A percentile compares a stretch with the other conserved stretches of the same genome.
phyloP scores from a whole-genome alignment of 2,888 invertebrate genomes.

The Chironomus riparius region DNA sequence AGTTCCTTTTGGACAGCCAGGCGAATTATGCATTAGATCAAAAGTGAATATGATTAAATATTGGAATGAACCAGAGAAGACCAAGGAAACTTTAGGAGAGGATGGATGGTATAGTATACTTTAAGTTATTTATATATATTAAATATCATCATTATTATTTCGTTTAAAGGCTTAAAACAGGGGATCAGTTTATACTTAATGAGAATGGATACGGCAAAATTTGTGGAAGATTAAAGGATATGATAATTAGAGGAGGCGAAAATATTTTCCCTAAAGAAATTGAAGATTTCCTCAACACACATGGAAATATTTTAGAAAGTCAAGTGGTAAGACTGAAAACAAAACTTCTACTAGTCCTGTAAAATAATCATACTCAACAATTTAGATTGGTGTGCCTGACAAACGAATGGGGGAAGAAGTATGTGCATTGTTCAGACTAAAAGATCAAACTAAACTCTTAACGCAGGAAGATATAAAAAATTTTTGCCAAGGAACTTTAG shows the following conservation, averaged over 20 bases:
- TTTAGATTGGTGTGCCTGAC: slow-evolving; percentile 43
- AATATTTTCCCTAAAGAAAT: slow-evolving; percentile 74
- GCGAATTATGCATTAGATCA: slow-evolving; percentile 65
- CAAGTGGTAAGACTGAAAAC: slow-evolving; percentile 47
- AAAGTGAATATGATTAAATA: slow-evolving; percentile 65
- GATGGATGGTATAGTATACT: slow-evolving; percentile 57
- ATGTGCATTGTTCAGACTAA: slow-evolving; percentile 52
- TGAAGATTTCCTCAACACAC: slow-evolving; percentile 59
- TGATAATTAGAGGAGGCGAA: slow-evolving; percentile 73
- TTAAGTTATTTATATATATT: too few relatives aligned
- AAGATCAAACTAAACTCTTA: slow-evolving; percentile 41
- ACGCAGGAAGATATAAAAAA: slow-evolving; percentile 50
- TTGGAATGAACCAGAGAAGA: slow-evolving; percentile 62
- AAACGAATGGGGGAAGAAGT: slow-evolving; percentile 65
- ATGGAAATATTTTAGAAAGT: slow-evolving; percentile 58
- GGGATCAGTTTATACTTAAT: slow-evolving; percentile 16
- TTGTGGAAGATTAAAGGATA: slow-evolving; percentile 63
- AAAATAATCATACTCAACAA: too few relatives aligned
- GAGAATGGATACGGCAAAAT: slow-evolving; percentile 56
- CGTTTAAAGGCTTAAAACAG: slow-evolving; percentile 1
- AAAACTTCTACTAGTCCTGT: too few relatives aligned
- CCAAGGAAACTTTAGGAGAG: slow-evolving; percentile 51
- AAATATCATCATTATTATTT: background rate
- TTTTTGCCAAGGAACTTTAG: slow-evolving; percentile 59
- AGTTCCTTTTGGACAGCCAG: slow-evolving; percentile 57